Percentiles rank a stretch among this genome's conserved stretches.
These are phyloP conservation scores for Poeciliopsis turrubarensis DNA, from an alignment of 2,113 vertebrate genomes.

Conservation along the genomic window DNA sequence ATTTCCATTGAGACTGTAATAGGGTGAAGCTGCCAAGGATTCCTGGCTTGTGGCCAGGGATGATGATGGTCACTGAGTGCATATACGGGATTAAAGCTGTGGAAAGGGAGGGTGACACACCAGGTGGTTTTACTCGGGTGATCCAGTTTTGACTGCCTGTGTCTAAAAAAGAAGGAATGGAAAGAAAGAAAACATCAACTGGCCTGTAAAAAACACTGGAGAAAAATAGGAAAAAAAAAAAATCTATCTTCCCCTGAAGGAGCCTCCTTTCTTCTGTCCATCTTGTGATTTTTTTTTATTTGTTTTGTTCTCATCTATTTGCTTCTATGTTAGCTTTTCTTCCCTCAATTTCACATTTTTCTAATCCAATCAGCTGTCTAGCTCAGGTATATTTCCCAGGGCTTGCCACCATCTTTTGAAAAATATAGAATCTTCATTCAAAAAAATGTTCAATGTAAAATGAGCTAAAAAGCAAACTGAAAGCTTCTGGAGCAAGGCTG, in stretches of 20 bases:
- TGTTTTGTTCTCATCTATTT: slow-evolving; percentile 24
- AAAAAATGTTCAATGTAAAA: not conserved
- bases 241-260: slow-evolving; percentile 68
- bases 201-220: slow-evolving; percentile 68
- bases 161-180: slow-evolving; percentile 61
- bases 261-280: slow-evolving; percentile 59
- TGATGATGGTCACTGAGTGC: slow-evolving; percentile 77
- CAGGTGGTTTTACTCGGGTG: slow-evolving; percentile 79
- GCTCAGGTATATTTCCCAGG: slow-evolving; percentile 76
- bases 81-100: slow-evolving; percentile 58
- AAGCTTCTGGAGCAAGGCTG: not conserved
- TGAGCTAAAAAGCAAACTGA: not conserved
- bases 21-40: slow-evolving; percentile 73
- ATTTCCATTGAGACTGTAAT: slow-evolving; percentile 71
- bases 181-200: slow-evolving; percentile 66
- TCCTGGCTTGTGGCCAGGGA: slow-evolving; percentile 72
- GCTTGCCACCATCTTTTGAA: slow-evolving; percentile 47
- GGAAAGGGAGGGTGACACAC: slow-evolving; percentile 59
- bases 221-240: slow-evolving; percentile 56
- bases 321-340: slow-evolving; percentile 23
- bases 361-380: slow-evolving; percentile 73
- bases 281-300: slow-evolving; percentile 48
- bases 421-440: not conserved
- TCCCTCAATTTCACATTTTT: slow-evolving; percentile 37
- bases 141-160: slow-evolving; percentile 71